Conservation (phyloP, 2,113 vertebrate species). For the Aplodontia rufa region DNA sequence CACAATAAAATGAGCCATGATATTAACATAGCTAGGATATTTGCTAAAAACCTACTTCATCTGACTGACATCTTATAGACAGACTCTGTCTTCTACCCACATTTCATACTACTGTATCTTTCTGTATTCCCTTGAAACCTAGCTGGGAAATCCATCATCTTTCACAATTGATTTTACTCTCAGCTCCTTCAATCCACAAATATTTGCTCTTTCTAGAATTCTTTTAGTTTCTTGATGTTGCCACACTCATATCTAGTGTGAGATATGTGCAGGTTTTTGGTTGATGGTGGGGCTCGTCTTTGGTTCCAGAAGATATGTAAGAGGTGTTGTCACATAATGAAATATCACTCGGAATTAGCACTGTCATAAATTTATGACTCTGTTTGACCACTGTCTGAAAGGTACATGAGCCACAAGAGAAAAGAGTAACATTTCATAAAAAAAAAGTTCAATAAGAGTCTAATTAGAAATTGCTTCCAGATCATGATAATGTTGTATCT, state of each 20-base stretch:
- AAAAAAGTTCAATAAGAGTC: background rate
- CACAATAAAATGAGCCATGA: background rate
- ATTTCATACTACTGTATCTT: background rate
- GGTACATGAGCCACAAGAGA: background rate
- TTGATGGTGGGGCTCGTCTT: background rate
- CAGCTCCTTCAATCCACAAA: background rate
- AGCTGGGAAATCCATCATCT: background rate
- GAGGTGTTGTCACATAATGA: background rate
- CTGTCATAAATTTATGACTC: background rate
- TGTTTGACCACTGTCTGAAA: background rate
- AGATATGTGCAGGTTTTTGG: background rate
- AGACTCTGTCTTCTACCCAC: background rate
- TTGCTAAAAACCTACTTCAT: accelerated
- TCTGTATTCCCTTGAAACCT: background rate
- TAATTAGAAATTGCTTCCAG: background rate
- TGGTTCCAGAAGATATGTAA: background rate
- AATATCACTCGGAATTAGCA: background rate
- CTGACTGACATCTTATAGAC: background rate
- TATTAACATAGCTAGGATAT: background rate
- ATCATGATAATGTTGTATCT: background rate
- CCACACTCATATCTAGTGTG: accelerated
- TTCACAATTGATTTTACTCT: background rate
- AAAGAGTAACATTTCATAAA: background rate
- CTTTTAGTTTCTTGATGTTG: background rate
- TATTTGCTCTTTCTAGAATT: background rate